Evolutionary conservation across 2,113 vertebrate genomes (phyloP), one percentile per base, ranked within the genome.

Genomic region (Butorides virescens): DNA sequence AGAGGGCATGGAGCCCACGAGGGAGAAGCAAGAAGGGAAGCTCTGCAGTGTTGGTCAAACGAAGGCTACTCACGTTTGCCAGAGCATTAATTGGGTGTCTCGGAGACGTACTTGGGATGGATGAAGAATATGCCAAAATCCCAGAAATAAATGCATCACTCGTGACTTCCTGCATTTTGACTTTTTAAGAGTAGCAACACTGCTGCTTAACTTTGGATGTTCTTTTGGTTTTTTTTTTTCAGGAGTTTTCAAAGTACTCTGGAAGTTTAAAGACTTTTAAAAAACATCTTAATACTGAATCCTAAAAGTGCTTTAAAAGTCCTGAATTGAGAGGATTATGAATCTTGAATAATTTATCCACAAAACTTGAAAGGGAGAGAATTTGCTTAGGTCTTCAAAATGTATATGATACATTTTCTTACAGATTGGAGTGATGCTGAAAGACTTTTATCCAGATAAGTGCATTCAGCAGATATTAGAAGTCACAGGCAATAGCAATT

Each of bases 311-410:
- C 21, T 93, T 92, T 67, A 63, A 12, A 88, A 77, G 65, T 61
- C n/a, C 10, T 1, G 3, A 72, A 78, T 34, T 72, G 73, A 87
- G 93, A 75, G 67, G 90, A 71, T 92, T 94, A 73, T 37, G 30
- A 78, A 18, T 65, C 47, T 71, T 96, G 83, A 86, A 86, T 95
- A 94, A 96, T 88, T 96, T 93, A 91, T 73, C 75, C 21, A 11
- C 47, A 67, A 55, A 80, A 92, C 76, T 84, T 92, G 62, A 95
- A 96, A 91, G 85, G 59, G 23, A 88, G 36, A 74, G 25, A 92
- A 89, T 93, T 88, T 92, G 58, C 89, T 79, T 87, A 75, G 37
- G 56, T 85, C 49, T 91, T 92, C 49, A 85, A 92, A 94, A 87
- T 37, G 27, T 23, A 13, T 88, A 65, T 55, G 85, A 86, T 86